These are phyloP conservation scores for Syrista parreyssii DNA, from an alignment of 2,888 invertebrate species.

Conservation along the genomic window DNA sequence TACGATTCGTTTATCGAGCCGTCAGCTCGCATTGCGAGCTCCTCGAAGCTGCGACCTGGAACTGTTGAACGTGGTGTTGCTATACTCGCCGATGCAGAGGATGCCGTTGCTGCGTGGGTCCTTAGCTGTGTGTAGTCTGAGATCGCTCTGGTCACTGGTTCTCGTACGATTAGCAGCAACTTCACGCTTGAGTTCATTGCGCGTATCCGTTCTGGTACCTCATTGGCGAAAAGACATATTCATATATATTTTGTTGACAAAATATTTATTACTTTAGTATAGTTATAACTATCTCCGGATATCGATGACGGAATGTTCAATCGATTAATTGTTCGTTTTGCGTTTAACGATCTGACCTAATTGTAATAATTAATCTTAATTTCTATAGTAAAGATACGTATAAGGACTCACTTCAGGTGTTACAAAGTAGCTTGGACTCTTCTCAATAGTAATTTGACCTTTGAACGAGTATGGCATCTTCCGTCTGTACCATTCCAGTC, in stretches of 20 bases:
- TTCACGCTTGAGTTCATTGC: constrained; percentile 95
- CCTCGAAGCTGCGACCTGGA: constrained; percentile 74
- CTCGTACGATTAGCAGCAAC: constrained; percentile 91
- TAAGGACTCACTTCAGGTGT: constrained; percentile 82
- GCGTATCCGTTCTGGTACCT: constrained; percentile 93
- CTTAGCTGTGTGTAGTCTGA: constrained; percentile 96
- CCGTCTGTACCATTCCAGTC: constrained; percentile 94
- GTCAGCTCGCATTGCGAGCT: constrained; percentile 82
- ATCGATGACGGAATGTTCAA: not conserved
- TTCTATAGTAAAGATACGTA: not conserved
- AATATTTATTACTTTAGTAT: not conserved
- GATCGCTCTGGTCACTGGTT: constrained; percentile 95
- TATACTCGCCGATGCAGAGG: constrained; percentile 69
- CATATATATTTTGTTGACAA: not conserved
- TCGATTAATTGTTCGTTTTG: not conserved
- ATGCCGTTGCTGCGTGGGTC: constrained; percentile 83
- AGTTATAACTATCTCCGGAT: not conserved
- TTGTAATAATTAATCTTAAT: not conserved
- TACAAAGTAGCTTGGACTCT: constrained; percentile 98
- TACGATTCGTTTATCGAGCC: constrained; percentile 87
- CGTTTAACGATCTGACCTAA: not conserved
- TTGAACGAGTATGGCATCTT: constrained; percentile 95
- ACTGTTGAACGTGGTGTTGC: constrained; percentile 54
- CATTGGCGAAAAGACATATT: constrained; percentile 3
- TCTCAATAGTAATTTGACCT: constrained; percentile 95